phyloP scores from a whole-genome alignment of 1,140 invertebrate species.

The Brachionus koreanus region DNA sequence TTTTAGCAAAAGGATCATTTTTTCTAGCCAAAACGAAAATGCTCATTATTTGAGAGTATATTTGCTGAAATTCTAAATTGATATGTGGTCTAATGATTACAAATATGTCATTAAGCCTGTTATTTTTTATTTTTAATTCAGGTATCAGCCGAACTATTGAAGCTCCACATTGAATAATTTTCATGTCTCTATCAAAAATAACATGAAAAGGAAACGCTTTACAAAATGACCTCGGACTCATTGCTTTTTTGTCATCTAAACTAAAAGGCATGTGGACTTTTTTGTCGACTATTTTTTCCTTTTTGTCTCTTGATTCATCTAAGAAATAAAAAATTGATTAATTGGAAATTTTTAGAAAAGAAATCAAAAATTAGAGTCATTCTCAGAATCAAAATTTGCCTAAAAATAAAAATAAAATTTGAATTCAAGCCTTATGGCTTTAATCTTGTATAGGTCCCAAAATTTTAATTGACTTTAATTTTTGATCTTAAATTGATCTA shows the following conservation, averaged over 20 bases:
- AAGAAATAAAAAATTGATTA: not conserved
- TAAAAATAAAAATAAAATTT: not conserved
- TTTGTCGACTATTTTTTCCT: conserved; percentile 46
- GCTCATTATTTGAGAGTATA: conserved; percentile 88
- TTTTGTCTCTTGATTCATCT: conserved; percentile 65
- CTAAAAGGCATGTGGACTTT: conserved; percentile 38
- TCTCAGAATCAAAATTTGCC: not conserved
- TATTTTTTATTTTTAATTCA: conserved; percentile 63
- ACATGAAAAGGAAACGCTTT: conserved; percentile 89
- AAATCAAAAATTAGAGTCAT: not conserved
- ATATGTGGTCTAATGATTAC: conserved; percentile 79
- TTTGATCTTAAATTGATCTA: too few relatives aligned
- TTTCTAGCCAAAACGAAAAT: conserved; percentile 85
- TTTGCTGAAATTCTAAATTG: conserved; percentile 82
- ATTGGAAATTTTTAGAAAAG: not conserved
- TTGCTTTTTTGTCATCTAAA: conserved; percentile 36
- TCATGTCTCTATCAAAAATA: conserved; percentile 80
- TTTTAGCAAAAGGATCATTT: conserved; percentile 48
- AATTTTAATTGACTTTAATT: too few relatives aligned
- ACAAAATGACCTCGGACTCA: conserved; percentile 81
- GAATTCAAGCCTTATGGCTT: too few relatives aligned
- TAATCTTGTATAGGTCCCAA: too few relatives aligned
- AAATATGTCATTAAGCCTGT: conserved; percentile 70
- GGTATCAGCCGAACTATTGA: conserved; percentile 80
- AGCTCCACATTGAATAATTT: conserved; percentile 76